These are phyloP conservation scores for Pyrrhosoma nymphula DNA, from an alignment of 2,888 invertebrate species.

Conservation along the genomic window DNA sequence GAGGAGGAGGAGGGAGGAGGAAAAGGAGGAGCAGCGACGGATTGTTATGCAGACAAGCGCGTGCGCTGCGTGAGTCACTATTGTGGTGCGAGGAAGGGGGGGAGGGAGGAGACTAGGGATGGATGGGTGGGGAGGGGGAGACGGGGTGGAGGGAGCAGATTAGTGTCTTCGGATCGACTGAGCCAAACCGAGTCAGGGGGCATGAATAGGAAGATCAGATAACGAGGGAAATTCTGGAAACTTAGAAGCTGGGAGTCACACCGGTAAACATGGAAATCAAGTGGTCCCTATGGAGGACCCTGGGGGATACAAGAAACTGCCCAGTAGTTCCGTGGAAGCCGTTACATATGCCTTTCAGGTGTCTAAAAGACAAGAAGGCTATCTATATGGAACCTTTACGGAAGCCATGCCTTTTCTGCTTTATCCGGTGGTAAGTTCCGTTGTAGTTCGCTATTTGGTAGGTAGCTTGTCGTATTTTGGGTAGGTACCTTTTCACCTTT, in stretches of 20 bases:
- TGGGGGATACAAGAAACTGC: neutral
- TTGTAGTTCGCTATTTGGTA: neutral
- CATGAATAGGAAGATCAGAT: constrained; percentile 47
- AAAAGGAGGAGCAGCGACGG: neutral
- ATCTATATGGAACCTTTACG: neutral
- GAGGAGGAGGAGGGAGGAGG: neutral
- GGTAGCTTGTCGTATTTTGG: no score
- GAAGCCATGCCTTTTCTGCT: neutral
- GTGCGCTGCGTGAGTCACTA: constrained; percentile 59
- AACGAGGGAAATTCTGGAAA: neutral
- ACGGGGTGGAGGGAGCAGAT: neutral
- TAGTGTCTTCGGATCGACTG: constrained; percentile 10
- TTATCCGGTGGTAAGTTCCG: neutral
- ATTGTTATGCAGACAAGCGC: constrained; percentile 64
- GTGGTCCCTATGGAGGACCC: neutral
- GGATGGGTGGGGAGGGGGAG: neutral
- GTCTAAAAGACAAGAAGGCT: neutral
- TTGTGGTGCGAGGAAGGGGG: neutral
- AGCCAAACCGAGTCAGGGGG: neutral
- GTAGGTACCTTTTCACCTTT: neutral
- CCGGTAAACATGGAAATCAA: neutral
- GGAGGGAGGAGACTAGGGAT: neutral
- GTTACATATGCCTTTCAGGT: neutral
- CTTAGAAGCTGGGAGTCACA: neutral
- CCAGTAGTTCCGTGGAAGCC: neutral